Evolutionary conservation across 2,113 vertebrate genomes (phyloP).

Genomic region (Callaeas wilsoni): DNA sequence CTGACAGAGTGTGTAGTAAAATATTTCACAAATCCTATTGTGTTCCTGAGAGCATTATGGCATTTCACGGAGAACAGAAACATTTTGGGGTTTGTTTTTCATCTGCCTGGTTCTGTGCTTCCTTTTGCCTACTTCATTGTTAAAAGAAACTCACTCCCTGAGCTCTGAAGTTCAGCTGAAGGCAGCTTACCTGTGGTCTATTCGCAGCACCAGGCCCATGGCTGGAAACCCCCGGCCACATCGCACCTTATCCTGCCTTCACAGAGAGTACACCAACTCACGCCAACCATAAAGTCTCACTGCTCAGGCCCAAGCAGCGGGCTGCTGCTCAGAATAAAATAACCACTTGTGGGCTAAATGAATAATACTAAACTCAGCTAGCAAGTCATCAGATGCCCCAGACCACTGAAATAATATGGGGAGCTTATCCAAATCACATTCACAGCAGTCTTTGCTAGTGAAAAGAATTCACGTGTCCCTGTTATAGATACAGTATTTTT

Average conservation of each 20-base stretch:
- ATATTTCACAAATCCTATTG: neutral
- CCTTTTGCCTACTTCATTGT: neutral
- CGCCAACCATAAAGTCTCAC: neutral
- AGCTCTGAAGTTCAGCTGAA: neutral
- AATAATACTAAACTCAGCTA: neutral
- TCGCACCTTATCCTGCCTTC: neutral
- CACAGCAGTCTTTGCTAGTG: neutral
- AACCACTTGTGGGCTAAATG: neutral
- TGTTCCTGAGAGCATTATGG: neutral
- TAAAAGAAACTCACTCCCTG: neutral
- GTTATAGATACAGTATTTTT: neutral
- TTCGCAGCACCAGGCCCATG: accelerated
- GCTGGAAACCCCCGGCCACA: neutral
- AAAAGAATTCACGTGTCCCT: neutral
- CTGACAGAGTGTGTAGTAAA: neutral
- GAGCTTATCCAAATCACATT: neutral
- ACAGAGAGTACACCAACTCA: no score
- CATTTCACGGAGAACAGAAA: neutral
- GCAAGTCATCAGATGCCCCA: neutral
- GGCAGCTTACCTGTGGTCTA: neutral
- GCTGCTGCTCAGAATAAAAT: neutral
- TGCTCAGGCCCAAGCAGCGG: neutral
- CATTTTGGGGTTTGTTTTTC: neutral
- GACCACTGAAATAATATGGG: neutral
- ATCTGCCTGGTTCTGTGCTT: neutral